These are phyloP conservation scores for Pararge aegeria DNA, from an alignment of 1,140 invertebrate species.

Conservation along the genomic window DNA sequence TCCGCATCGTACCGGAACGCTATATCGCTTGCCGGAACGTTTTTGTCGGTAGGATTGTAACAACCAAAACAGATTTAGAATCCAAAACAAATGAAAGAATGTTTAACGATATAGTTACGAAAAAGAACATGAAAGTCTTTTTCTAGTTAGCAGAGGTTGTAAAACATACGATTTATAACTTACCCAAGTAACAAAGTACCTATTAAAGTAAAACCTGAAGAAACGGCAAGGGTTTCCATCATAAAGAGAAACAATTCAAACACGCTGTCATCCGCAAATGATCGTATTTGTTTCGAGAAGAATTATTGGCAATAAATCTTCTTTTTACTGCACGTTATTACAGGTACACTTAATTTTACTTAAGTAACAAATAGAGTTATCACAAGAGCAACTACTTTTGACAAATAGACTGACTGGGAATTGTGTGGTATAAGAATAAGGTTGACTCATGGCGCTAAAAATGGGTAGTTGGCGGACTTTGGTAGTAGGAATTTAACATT, in stretches of 20 bases:
- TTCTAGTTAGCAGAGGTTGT: not conserved
- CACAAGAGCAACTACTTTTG: not conserved
- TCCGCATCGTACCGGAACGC: too few relatives aligned
- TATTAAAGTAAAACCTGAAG: not conserved
- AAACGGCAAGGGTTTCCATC: constrained; percentile 1
- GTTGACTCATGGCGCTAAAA: too few relatives aligned
- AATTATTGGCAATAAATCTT: constrained; percentile 8
- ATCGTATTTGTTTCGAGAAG: not conserved
- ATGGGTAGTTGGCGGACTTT: too few relatives aligned
- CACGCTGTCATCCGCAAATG: not conserved
- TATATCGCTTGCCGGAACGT: too few relatives aligned
- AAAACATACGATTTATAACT: not conserved
- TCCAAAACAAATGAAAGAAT: too few relatives aligned
- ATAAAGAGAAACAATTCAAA: not conserved
- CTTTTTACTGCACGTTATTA: not conserved
- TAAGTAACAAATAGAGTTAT: not conserved
- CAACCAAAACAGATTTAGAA: too few relatives aligned
- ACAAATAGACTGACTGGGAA: too few relatives aligned
- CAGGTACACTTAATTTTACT: not conserved
- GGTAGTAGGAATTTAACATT: too few relatives aligned
- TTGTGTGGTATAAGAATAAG: too few relatives aligned
- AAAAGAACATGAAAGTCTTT: too few relatives aligned
- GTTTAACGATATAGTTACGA: too few relatives aligned
- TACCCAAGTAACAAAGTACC: not conserved
- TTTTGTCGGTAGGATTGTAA: too few relatives aligned